Evolutionary conservation across 2,888 invertebrate species (phyloP).

Genomic region (Leptopilina drosophilae): DNA sequence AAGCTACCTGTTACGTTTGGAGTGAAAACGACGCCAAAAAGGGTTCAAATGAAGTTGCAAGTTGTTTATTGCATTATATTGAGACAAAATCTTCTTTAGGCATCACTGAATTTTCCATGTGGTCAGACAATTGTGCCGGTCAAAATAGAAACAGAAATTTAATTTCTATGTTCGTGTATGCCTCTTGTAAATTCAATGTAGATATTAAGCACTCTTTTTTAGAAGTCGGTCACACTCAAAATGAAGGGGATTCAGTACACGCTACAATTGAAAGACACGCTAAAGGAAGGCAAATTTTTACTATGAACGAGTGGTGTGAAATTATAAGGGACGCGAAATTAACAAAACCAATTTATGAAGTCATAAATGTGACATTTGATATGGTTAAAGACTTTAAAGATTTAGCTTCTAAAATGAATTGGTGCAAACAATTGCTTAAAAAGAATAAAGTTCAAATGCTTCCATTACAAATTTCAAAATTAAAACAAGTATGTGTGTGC

Average conservation of each 20-base stretch:
- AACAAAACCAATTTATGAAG: slow-evolving; percentile 40
- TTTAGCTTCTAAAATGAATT: too few relatives aligned
- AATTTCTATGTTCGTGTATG: too few relatives aligned
- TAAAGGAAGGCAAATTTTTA: slow-evolving; percentile 47
- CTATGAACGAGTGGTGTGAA: slow-evolving; percentile 35
- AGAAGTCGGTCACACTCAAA: slow-evolving; percentile 60
- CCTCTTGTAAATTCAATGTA: too few relatives aligned
- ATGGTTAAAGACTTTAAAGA: slow-evolving; percentile 20
- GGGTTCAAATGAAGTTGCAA: background rate
- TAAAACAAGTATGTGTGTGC: too few relatives aligned
- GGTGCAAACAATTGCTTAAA: too few relatives aligned
- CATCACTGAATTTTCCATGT: too few relatives aligned
- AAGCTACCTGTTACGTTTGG: background rate
- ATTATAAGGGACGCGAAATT: slow-evolving; percentile 39
- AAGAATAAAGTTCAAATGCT: too few relatives aligned
- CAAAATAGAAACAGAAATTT: too few relatives aligned
- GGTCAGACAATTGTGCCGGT: too few relatives aligned
- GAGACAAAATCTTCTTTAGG: too few relatives aligned
- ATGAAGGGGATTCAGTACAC: slow-evolving; percentile 57
- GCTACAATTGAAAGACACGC: slow-evolving; percentile 1
- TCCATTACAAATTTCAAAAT: too few relatives aligned
- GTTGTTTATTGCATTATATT: too few relatives aligned
- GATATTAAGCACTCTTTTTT: slow-evolving; percentile 48
- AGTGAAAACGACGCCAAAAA: background rate
- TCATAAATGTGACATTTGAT: slow-evolving; percentile 31